Evolutionary conservation across 2,797 vertebrate species (phyloP).

Genomic region (Peromyscus attwateri): DNA sequence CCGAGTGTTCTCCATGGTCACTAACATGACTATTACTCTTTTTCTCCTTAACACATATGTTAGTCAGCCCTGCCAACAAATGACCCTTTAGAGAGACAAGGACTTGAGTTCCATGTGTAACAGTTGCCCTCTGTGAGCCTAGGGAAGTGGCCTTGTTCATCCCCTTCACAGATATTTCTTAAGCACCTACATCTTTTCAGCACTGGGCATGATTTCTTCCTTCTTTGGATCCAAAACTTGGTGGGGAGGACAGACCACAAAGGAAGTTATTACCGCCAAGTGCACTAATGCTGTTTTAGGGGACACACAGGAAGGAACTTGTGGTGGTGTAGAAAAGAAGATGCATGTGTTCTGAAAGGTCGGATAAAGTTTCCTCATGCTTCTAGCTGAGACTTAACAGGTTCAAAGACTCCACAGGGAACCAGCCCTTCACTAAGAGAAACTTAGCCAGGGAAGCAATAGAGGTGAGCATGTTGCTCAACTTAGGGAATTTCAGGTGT

Average conservation of each 20-base stretch:
- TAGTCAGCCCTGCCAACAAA: background rate
- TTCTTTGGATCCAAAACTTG: background rate
- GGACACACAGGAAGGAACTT: background rate
- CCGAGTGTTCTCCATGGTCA: background rate
- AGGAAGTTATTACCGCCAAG: background rate
- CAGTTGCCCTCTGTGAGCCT: background rate
- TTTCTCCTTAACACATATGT: background rate
- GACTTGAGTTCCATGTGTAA: background rate
- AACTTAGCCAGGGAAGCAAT: background rate
- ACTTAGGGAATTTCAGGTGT: background rate
- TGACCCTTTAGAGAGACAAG: background rate
- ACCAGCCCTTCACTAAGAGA: background rate
- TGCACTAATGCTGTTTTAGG: background rate
- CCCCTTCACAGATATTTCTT: background rate
- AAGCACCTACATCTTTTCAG: background rate
- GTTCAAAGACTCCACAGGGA: background rate
- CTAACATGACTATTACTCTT: background rate
- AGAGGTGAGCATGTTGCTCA: background rate
- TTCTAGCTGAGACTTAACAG: conserved; percentile 3
- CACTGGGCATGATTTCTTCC: background rate
- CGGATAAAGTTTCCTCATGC: background rate
- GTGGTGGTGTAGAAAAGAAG: background rate
- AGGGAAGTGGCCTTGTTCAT: background rate
- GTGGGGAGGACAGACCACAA: background rate
- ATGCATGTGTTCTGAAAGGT: background rate